Conservation (phyloP, 2,888 invertebrate genomes). For the Microplitis manilae region DNA sequence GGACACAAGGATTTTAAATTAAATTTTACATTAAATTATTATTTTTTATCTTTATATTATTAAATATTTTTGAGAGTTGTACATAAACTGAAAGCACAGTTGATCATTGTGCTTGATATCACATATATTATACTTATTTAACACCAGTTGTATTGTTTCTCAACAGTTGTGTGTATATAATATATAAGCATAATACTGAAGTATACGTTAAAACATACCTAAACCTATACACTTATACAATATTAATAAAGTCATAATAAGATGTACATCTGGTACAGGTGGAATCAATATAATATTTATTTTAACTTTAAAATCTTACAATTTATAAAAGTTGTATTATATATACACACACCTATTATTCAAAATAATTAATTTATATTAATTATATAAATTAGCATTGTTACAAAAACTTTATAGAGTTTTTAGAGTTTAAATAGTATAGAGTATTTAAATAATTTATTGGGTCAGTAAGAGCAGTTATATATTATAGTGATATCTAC, state of each 20-base stretch:
- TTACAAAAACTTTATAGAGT: neutral
- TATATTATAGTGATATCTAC: conserved; percentile 44
- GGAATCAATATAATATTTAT: neutral
- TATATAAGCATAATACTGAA: neutral
- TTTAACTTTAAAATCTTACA: neutral
- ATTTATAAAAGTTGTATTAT: neutral
- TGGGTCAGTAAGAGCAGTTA: conserved; percentile 27
- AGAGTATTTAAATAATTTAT: conserved; percentile 6
- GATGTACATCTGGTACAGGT: neutral
- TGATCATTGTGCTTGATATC: neutral
- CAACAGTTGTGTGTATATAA: neutral
- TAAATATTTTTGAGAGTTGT: neutral
- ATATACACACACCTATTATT: neutral
- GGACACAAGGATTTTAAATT: neutral
- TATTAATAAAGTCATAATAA: neutral
- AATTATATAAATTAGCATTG: neutral
- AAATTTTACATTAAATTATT: neutral
- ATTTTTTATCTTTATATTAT: neutral
- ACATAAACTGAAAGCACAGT: neutral
- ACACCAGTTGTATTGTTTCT: neutral
- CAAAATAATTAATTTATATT: neutral
- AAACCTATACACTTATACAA: neutral
- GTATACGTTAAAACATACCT: neutral
- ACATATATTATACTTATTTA: neutral
- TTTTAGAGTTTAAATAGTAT: neutral